A percentile compares a stretch with the other conserved stretches of the same genome.
Evolutionary conservation across 2,888 invertebrate genomes (phyloP).

Genomic region (Ochlodes sylvanus): DNA sequence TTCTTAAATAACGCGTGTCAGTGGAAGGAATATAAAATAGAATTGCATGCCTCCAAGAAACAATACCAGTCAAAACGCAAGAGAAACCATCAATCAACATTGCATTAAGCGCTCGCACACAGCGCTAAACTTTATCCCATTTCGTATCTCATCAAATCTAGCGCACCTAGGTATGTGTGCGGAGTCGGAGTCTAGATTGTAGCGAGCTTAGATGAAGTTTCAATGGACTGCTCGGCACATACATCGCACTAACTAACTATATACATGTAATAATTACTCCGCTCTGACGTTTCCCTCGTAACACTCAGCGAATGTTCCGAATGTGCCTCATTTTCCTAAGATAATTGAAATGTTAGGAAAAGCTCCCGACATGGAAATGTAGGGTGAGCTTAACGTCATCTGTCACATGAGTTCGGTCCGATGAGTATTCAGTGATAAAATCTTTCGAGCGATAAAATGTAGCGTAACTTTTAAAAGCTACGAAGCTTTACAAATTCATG

Average conservation of each 20-base stretch:
- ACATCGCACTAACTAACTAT: conserved; percentile 36
- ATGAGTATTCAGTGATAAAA: conserved; percentile 34
- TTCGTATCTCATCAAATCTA: conserved; percentile 41
- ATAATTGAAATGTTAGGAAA: conserved; percentile 37
- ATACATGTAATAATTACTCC: conserved; percentile 36
- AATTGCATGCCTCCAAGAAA: not conserved
- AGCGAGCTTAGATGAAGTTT: conserved; percentile 41
- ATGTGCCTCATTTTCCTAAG: conserved; percentile 35
- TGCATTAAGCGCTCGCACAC: conserved; percentile 33
- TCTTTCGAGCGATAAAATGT: conserved; percentile 23
- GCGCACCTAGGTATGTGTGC: conserved; percentile 38
- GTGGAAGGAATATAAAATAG: not conserved
- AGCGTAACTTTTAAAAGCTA: conserved; percentile 24
- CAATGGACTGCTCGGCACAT: conserved; percentile 39
- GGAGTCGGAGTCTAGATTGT: conserved; percentile 38
- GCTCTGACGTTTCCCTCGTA: conserved; percentile 28
- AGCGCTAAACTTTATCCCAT: conserved; percentile 40
- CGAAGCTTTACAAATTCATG: conserved; percentile 17
- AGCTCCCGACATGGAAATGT: conserved; percentile 34
- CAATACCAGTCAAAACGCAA: conserved; percentile 20
- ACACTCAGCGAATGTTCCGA: conserved; percentile 29
- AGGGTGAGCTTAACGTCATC: conserved; percentile 38
- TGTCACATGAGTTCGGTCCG: conserved; percentile 32
- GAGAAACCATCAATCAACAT: conserved; percentile 34
- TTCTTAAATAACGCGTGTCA: no score